phyloP scores from a whole-genome alignment of 2,888 invertebrate genomes.

The Brassicogethes aeneus region DNA sequence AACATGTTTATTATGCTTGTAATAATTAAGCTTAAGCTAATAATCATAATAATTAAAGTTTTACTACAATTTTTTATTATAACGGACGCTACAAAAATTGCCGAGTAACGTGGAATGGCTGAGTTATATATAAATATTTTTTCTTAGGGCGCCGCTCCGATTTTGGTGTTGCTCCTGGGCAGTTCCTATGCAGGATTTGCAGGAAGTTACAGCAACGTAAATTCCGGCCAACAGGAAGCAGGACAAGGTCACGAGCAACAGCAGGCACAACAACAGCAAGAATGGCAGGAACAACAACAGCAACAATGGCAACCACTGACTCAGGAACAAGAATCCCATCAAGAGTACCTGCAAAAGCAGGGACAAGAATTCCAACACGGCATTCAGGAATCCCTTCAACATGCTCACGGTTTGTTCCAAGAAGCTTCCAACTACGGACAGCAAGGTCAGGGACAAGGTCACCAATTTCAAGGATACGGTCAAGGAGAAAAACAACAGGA shows the following conservation, averaged over 20 bases:
- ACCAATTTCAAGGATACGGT: neutral
- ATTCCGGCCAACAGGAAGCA: neutral
- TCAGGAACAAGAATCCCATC: neutral
- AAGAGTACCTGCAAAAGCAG: neutral
- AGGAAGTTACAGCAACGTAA: conserved; percentile 15
- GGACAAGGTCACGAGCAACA: conserved; percentile 2
- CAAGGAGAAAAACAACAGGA: conserved; percentile 3
- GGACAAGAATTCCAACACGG: no score
- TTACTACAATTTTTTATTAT: no score
- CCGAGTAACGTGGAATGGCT: no score
- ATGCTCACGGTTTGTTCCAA: no score
- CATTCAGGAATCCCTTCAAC: no score
- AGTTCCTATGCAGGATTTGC: conserved; percentile 27
- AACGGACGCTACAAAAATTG: no score
- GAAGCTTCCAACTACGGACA: no score
- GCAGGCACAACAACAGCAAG: neutral
- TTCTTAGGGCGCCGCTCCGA: conserved; percentile 24
- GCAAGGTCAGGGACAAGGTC: conserved; percentile 4
- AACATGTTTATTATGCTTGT: no score
- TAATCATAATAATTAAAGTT: no score
- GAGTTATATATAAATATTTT: conserved; percentile 4
- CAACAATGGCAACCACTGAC: neutral
- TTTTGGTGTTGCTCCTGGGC: conserved; percentile 26
- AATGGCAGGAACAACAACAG: conserved; percentile 1
- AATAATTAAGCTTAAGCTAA: no score